phyloP scores from a whole-genome alignment of 2,113 vertebrate species.

The Thryonomys swinderianus region DNA sequence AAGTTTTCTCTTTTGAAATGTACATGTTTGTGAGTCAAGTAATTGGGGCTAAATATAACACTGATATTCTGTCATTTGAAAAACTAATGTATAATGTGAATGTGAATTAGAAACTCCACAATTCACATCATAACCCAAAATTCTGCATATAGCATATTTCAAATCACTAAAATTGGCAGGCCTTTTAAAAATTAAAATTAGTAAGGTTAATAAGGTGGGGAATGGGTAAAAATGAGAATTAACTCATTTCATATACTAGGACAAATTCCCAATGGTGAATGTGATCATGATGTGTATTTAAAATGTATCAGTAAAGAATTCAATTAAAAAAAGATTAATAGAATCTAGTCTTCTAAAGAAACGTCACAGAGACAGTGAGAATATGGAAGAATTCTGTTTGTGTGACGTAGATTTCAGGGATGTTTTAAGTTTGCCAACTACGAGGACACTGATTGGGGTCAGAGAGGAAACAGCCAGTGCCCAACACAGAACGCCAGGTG shows the following conservation, averaged over 20 bases:
- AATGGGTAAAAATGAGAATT: no score
- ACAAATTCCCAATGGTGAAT: no score
- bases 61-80: conserved; percentile 27
- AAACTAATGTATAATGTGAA: conserved; percentile 31
- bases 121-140: not conserved
- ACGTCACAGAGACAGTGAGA: conserved; percentile 5
- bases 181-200: not conserved
- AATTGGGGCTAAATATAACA: conserved; percentile 26
- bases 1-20: conserved; percentile 48
- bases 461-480: not conserved
- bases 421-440: not conserved
- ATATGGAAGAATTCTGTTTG: not conserved
- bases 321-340: no score
- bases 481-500: not conserved
- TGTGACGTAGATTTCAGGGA: not conserved
- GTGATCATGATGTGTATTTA: no score
- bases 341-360: conserved; percentile 35
- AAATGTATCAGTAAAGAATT: no score
- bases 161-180: no score
- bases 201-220: not conserved
- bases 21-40: not conserved
- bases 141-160: not conserved
- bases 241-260: no score
- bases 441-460: not conserved
- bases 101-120: not conserved